Conservation (phyloP, 2,888 invertebrate genomes). For the Blera fallax region DNA sequence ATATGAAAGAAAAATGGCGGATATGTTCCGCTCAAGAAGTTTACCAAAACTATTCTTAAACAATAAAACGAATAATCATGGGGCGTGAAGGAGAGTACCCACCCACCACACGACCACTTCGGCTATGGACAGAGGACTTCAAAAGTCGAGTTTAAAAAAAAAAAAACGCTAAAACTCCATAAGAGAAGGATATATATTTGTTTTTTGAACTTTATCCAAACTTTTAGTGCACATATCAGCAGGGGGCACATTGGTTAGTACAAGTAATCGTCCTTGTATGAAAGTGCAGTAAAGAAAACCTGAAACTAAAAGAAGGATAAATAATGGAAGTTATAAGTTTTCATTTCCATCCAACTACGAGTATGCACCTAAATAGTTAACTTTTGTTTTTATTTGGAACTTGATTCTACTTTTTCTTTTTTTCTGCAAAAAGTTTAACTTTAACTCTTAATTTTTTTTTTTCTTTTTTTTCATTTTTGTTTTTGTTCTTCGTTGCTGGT, state of each 20-base stretch:
- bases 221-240: slow-evolving; percentile 67
- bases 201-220: slow-evolving; percentile 71
- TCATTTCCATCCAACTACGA: slow-evolving; percentile 70
- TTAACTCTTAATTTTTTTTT: slow-evolving; percentile 22
- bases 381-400: slow-evolving; percentile 66
- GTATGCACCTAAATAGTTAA: slow-evolving; percentile 62
- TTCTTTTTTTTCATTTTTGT: too few species aligned
- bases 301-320: slow-evolving; percentile 61
- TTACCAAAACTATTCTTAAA: slow-evolving; percentile 58
- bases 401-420: slow-evolving; percentile 9
- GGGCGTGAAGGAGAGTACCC: slow-evolving; percentile 32
- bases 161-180: slow-evolving; percentile 11
- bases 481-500: neutral
- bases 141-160: neutral
- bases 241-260: slow-evolving; percentile 46
- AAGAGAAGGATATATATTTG: slow-evolving; percentile 61
- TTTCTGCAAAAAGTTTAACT: slow-evolving; percentile 19
- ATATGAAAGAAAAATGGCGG: slow-evolving; percentile 8
- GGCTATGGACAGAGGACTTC: slow-evolving; percentile 17
- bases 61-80: slow-evolving; percentile 64
- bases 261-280: slow-evolving; percentile 62
- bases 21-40: slow-evolving; percentile 49
- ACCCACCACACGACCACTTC: neutral
- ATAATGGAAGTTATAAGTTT: slow-evolving; percentile 72
- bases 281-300: slow-evolving; percentile 64